Conservation (phyloP, 2,797 vertebrate species). For the Miichthys miiuy region DNA sequence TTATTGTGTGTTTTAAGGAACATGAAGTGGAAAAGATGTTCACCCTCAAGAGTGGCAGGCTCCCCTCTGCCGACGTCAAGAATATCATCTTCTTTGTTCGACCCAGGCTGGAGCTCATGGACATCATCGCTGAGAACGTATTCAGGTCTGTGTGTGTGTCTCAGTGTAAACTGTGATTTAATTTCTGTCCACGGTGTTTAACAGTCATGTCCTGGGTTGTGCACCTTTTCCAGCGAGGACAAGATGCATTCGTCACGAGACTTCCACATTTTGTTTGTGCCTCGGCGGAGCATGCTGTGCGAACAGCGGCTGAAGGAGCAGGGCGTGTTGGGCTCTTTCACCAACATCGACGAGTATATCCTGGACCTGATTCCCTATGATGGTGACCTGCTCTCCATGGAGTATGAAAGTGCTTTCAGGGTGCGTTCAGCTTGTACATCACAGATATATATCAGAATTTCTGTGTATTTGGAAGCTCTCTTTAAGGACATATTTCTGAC, state of each 20-base stretch:
- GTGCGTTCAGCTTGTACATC: constrained; percentile 74
- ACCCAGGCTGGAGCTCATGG: constrained; percentile 96
- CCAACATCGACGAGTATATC: constrained; percentile 95
- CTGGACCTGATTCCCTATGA: constrained; percentile 97
- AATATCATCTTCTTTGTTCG: constrained; percentile 98
- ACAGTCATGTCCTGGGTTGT: constrained; percentile 8
- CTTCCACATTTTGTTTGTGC: constrained; percentile 97
- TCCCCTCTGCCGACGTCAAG: constrained; percentile 94
- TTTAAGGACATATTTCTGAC: background rate
- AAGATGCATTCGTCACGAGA: constrained; percentile 90
- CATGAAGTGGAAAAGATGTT: constrained; percentile 99
- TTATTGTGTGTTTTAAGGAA: constrained; percentile 83
- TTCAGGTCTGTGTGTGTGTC: constrained; percentile 81
- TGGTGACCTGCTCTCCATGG: constrained; percentile 97
- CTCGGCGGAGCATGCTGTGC: constrained; percentile 94
- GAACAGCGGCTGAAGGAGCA: constrained; percentile 96
- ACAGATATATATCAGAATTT: background rate
- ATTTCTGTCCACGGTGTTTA: background rate
- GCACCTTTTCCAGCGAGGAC: constrained; percentile 87
- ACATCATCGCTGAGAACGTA: constrained; percentile 96
- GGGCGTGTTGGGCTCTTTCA: constrained; percentile 92
- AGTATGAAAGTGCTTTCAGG: constrained; percentile 95
- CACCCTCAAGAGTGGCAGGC: constrained; percentile 92
- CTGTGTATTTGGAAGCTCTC: background rate
- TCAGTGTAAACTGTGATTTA: background rate